Evolutionary conservation across 2,888 invertebrate species (phyloP), one percentile per base, ranked within the genome.

Genomic region (Rhamnusium bicolor): DNA sequence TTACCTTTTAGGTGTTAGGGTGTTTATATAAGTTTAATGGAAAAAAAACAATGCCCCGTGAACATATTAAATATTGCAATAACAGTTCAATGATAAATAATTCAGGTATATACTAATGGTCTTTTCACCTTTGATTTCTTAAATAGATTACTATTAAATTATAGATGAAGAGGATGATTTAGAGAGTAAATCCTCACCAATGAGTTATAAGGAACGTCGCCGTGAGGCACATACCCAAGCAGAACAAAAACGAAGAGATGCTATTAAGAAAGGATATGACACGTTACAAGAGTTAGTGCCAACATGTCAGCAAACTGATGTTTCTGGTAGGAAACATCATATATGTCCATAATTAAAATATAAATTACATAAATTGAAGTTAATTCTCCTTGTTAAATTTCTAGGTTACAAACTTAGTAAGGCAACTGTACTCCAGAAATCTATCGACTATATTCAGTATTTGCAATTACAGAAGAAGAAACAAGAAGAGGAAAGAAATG

Each of bases 251-350:
- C 91, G 98, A 78, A 91, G 98, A 84, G 98, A 98, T 91, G 98
- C 98, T 1, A 98, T 98, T 76, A 98, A 98, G 88, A 97, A 96
- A 87, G 98, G 98, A 0, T 98, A 98, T 87, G 98, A 98, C 87
- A 95, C 95, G 1, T 90, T 98, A 16, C 98, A 98, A 88, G 95
- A 95, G 83, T 89, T 98, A 76, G 98, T 98, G 10, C 98, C 98
- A 0, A 96, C 95, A 67, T 98, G 98, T 84, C 96, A 97, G 86
- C 96, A 97, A 85, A 94, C 94, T 47, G 98, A 98, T 87, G 92
- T 96, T 24, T 95, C 95, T 18, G 96, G 87, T 85, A 83, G n/a
- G n/a, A n/a, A n/a, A n/a, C n/a, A n/a, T n/a, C n/a, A n/a, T n/a
- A 24, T 24, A 4, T 24, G 6, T 4, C 24, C 24, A 24, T 24